These are phyloP conservation scores for Myotis yumanensis DNA, from an alignment of 2,113 vertebrate species.

Conservation along the genomic window DNA sequence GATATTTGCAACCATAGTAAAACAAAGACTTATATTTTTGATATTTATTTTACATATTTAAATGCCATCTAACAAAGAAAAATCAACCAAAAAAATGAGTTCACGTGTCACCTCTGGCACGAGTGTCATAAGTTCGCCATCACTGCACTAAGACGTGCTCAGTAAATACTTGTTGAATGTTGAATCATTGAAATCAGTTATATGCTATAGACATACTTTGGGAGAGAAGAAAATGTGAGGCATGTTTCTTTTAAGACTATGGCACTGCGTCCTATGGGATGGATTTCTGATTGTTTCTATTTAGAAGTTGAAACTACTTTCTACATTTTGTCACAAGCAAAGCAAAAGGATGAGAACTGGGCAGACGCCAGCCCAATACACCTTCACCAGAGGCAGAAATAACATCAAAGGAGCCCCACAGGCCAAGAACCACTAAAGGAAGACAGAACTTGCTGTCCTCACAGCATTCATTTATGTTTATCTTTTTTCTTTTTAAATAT, in stretches of 20 bases:
- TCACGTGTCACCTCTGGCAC: too few relatives aligned
- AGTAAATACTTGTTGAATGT: neutral
- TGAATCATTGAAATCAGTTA: neutral
- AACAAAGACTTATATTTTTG: too few relatives aligned
- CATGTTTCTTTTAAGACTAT: neutral
- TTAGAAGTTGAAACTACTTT: neutral
- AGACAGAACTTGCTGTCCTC: neutral
- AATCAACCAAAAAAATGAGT: too few relatives aligned
- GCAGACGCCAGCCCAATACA: neutral
- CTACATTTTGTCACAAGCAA: slow-evolving; percentile 9
- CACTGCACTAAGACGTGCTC: too few relatives aligned
- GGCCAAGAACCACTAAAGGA: neutral
- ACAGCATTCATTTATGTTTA: neutral
- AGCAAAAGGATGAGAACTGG: neutral
- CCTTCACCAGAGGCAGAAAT: neutral
- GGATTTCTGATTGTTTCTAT: slow-evolving; percentile 6
- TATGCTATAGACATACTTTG: neutral
- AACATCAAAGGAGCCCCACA: neutral
- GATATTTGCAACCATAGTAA: too few relatives aligned
- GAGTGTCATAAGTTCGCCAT: too few relatives aligned
- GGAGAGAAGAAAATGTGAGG: neutral
- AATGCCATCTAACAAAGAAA: too few relatives aligned
- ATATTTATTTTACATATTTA: too few relatives aligned
- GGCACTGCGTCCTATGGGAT: neutral
- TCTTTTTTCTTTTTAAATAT: neutral